phyloP scores from a whole-genome alignment of 37 sponge, comb jelly and placozoan species.

The Cliona cf. orientalis region DNA sequence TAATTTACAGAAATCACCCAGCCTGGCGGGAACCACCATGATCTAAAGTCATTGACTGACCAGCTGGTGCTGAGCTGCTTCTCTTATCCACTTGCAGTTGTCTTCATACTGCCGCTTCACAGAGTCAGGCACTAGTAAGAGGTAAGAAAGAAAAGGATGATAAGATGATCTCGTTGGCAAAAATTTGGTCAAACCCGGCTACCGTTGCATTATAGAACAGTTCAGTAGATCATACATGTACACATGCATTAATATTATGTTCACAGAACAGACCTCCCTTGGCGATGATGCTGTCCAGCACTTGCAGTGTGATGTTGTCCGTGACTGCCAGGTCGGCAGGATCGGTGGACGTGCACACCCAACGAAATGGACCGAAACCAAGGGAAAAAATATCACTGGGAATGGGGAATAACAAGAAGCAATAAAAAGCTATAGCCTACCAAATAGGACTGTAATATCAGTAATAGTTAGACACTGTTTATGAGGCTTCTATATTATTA shows the following conservation, averaged over 20 bases:
- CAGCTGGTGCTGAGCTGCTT: constrained; percentile 89
- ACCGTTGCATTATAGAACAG: not conserved
- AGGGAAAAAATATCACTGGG: constrained; percentile 93
- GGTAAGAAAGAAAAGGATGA: not conserved
- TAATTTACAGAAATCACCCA: not conserved
- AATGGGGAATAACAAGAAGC: not conserved
- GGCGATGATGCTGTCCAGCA: constrained; percentile 49
- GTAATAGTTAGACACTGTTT: not conserved
- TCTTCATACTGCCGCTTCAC: constrained; percentile 86
- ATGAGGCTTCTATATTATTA: too few relatives aligned
- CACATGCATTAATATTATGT: too few relatives aligned
- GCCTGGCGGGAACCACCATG: not conserved
- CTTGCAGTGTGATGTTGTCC: constrained; percentile 79
- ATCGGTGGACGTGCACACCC: constrained; percentile 94
- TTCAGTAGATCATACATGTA: not conserved
- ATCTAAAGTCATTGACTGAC: constrained; percentile 31
- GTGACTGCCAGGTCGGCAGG: constrained; percentile 79
- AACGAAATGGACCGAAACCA: constrained; percentile 98
- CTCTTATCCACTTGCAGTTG: constrained; percentile 90
- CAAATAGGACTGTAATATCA: too few relatives aligned
- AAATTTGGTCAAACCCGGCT: not conserved
- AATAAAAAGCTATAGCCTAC: too few relatives aligned
- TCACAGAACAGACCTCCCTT: constrained; percentile 64
- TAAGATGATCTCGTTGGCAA: not conserved
- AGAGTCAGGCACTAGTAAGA: constrained; percentile 59